phyloP scores from a whole-genome alignment of 2,888 invertebrate genomes.

The Nasonovia ribisnigri region DNA sequence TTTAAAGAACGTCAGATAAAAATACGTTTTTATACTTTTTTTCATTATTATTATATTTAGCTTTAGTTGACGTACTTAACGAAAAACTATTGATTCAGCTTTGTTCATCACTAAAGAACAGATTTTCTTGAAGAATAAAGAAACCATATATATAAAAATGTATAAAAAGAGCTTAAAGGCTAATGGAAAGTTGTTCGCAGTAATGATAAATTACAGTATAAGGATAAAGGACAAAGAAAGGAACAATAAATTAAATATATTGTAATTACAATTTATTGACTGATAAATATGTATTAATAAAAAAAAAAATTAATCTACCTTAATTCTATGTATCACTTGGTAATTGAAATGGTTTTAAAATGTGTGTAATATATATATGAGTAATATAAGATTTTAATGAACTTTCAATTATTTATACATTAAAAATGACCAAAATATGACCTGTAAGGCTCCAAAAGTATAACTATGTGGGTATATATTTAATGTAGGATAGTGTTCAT shows the following conservation, averaged over 20 bases:
- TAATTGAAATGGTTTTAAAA: neutral
- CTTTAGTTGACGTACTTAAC: neutral
- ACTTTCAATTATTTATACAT: neutral
- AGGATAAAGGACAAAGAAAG: neutral
- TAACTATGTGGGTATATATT: neutral
- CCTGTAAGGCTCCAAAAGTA: neutral
- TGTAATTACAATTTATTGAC: neutral
- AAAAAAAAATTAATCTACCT: neutral
- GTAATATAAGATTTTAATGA: neutral
- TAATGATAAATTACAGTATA: neutral
- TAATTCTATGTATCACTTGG: neutral
- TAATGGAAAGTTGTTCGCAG: neutral
- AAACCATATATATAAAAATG: neutral
- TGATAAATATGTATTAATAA: neutral
- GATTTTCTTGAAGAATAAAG: neutral
- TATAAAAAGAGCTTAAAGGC: slow-evolving; percentile 22
- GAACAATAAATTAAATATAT: neutral
- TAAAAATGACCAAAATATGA: neutral
- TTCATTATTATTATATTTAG: slow-evolving; percentile 1
- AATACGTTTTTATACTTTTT: slow-evolving; percentile 11
- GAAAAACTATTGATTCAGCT: neutral
- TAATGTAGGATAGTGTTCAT: neutral
- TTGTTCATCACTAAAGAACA: neutral
- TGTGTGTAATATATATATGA: neutral
- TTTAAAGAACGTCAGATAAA: slow-evolving; percentile 22